These are phyloP conservation scores for Palythoa heliodiscus DNA, from an alignment of 92 coral and sea anemone genomes.

Conservation along the genomic window DNA sequence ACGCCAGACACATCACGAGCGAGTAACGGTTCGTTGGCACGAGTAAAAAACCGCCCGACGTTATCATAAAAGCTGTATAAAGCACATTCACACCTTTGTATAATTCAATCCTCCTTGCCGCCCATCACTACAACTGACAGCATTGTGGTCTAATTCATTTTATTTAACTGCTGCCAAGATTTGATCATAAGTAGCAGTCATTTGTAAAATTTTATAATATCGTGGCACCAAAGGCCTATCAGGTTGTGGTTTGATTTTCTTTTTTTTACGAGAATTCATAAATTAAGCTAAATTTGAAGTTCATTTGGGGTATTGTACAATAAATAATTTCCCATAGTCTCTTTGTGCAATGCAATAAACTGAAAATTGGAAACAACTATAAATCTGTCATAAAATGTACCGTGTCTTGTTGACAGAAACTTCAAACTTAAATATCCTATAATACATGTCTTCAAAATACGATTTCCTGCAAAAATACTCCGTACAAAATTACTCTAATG, in stretches of 20 bases:
- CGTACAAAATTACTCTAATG: constrained; percentile 74
- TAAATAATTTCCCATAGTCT: constrained; percentile 42
- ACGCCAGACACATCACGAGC: too few relatives aligned
- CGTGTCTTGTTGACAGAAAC: constrained; percentile 20
- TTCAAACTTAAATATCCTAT: constrained; percentile 71
- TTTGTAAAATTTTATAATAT: neutral
- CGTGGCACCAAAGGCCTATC: neutral
- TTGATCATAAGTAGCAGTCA: constrained; percentile 21
- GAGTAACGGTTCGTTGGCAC: too few relatives aligned
- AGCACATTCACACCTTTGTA: too few relatives aligned
- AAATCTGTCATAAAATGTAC: constrained; percentile 41
- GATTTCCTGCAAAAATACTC: constrained; percentile 81
- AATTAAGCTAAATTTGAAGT: constrained; percentile 44
- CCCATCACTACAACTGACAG: neutral
- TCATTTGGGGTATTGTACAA: constrained; percentile 24
- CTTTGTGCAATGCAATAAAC: constrained; percentile 31
- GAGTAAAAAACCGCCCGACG: too few relatives aligned
- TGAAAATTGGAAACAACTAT: constrained; percentile 38
- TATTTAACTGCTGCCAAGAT: constrained; percentile 37
- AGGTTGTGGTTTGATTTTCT: neutral
- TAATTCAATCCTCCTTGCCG: too few relatives aligned
- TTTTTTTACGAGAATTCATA: constrained; percentile 34
- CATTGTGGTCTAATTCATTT: constrained; percentile 2
- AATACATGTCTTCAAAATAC: constrained; percentile 83
- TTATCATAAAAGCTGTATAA: too few relatives aligned